These are phyloP conservation scores for Microplitis mediator DNA, from an alignment of 1,140 invertebrate genomes.

Conservation along the genomic window DNA sequence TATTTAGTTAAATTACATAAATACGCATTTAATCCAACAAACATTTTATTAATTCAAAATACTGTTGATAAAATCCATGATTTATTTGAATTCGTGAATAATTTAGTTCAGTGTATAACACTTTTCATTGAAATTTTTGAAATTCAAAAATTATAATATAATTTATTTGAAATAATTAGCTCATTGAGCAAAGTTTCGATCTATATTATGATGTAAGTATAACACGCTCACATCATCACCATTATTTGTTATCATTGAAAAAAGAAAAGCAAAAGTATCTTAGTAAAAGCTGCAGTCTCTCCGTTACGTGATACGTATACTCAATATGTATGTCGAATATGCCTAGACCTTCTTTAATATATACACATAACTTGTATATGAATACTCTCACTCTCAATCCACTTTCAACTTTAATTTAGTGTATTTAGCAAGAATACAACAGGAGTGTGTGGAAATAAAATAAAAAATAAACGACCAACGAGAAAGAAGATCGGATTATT, in stretches of 20 bases:
- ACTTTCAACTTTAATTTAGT: slow-evolving; percentile 19
- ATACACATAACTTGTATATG: not conserved
- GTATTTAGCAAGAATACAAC: slow-evolving; percentile 2
- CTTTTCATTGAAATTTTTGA: too few relatives aligned
- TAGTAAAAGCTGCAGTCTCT: not conserved
- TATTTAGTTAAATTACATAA: too few relatives aligned
- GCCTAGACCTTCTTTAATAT: slow-evolving; percentile 10
- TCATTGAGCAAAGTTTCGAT: not conserved
- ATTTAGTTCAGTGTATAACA: too few relatives aligned
- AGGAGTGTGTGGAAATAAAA: not conserved
- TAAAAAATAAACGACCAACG: slow-evolving; percentile 8
- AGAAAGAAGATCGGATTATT: slow-evolving; percentile 9
- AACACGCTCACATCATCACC: not conserved
- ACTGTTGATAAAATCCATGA: too few relatives aligned
- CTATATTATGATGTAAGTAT: not conserved
- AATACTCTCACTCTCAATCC: slow-evolving; percentile 26
- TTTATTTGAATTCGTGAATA: too few relatives aligned
- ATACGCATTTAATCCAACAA: too few relatives aligned
- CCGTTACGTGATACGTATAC: slow-evolving; percentile 16
- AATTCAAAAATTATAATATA: too few relatives aligned
- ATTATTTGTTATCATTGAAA: slow-evolving; percentile 6
- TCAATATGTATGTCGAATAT: slow-evolving; percentile 15
- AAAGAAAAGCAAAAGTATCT: slow-evolving; percentile 14
- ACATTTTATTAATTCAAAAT: too few relatives aligned
- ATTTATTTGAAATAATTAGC: not conserved